Evolutionary conservation across 1,140 invertebrate species (phyloP).

Genomic region (Habropoda laboriosa): DNA sequence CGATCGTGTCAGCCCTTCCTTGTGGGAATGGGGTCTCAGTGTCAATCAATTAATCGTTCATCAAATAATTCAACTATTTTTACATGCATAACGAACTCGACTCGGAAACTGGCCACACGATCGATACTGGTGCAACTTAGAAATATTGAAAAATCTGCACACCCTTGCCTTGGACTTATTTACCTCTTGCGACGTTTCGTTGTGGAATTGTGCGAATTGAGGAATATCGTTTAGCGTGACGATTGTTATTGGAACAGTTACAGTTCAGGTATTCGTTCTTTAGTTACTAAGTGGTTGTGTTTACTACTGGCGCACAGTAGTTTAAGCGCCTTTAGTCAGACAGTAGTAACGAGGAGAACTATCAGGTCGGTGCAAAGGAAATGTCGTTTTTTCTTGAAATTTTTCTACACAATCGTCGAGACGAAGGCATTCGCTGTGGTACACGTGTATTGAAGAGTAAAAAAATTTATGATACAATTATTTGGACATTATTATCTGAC

Average conservation of each 20-base stretch:
- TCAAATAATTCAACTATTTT: constrained; percentile 1
- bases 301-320: constrained; percentile 29
- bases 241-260: constrained; percentile 17
- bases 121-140: neutral
- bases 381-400: too few species aligned
- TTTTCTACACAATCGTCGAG: too few species aligned
- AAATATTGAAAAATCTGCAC: neutral
- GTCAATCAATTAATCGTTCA: constrained; percentile 35
- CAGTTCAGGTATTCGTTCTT: neutral
- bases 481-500: too few species aligned
- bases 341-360: constrained; percentile 4
- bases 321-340: constrained; percentile 20
- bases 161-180: neutral
- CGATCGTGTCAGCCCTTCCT: constrained; percentile 20
- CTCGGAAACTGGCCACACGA: neutral
- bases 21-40: constrained; percentile 25
- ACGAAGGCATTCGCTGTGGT: too few species aligned
- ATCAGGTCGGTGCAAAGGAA: too few species aligned
- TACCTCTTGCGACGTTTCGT: neutral
- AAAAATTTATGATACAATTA: too few species aligned
- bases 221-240: too few species aligned
- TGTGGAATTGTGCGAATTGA: neutral
- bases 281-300: constrained; percentile 40
- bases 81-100: neutral
- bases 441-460: too few species aligned